Base-by-base conservation (phyloP, 2,888 invertebrate genomes). In the Polydrusus cervinus region DNA sequence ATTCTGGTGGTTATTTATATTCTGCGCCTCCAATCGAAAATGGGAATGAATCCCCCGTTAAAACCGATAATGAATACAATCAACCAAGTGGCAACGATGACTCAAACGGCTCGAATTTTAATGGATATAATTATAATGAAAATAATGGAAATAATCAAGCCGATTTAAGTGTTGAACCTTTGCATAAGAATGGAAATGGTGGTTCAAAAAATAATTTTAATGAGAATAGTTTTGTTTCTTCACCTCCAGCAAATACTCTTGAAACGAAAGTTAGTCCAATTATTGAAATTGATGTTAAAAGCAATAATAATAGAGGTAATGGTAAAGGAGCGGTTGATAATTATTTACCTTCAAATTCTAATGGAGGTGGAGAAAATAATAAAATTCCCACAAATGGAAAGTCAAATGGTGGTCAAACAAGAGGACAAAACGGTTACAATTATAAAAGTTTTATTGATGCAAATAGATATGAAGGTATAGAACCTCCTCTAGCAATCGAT, bases 391-490 rank as follows among this genome's bases (percentile, higher is more conserved):
- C 25, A 25, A 25, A 25, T 25, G 25, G 25, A 3, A 16, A 38
- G 8, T n/a, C 11, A 14, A 7, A 51, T 14, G 14, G 14, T 8
- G 16, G 57, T n/a, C 7, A 57, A 57, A 57, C 38, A 14, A 38
- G 10, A 34, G 38, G 5, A 38, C 16, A 60, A 60, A 60, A 60
- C n/a, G 49, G 10, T 9, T 43, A 43, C 0, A 20, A 20, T 45
- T 38, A 18, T 13, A 30, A 55, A 7, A 38, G 38, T 18, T 3
- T 38, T 60, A 38, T 18, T 34, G 38, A 65, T 14, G 57, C 20
- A 47, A 69, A 55, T 55, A 64, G 71, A 43, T 74, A 75, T 55
- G 75, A 75, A 51, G 75, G 75, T 14, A 57, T 75, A 25, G 76
- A 77, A 68, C 57, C 60, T 20, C 49, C 65, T 20, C 38, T 30